phyloP scores from a whole-genome alignment of 2,888 invertebrate genomes.

The Cremastinae sp. region DNA sequence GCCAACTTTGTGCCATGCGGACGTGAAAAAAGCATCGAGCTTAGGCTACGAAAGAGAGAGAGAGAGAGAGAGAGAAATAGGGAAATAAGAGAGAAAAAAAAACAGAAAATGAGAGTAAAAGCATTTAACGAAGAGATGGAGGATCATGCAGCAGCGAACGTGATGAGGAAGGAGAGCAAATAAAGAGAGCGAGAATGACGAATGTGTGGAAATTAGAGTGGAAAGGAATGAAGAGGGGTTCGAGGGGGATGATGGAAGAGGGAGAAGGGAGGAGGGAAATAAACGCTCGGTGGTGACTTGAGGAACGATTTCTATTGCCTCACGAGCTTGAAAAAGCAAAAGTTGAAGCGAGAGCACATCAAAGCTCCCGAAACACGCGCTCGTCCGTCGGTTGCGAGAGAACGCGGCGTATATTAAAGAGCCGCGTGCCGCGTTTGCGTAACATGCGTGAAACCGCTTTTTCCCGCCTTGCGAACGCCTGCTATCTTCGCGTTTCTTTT shows the following conservation, averaged over 20 bases:
- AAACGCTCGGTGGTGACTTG: conserved; percentile 31
- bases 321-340: conserved; percentile 57
- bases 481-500: conserved; percentile 13
- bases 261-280: background rate
- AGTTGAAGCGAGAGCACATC: conserved; percentile 63
- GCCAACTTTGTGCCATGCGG: conserved; percentile 8
- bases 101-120: conserved; percentile 14
- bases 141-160: conserved; percentile 37
- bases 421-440: conserved; percentile 42
- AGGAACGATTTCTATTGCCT: conserved; percentile 44
- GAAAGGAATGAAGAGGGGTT: background rate
- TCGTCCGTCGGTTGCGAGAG: conserved; percentile 36
- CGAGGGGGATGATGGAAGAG: conserved; percentile 1
- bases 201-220: conserved; percentile 38
- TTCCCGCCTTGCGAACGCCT: conserved; percentile 57
- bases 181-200: conserved; percentile 28
- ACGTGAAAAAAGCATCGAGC: conserved; percentile 15
- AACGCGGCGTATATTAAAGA: conserved; percentile 44
- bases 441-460: conserved; percentile 64
- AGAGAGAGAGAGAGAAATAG: conserved; percentile 11
- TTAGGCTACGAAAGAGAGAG: conserved; percentile 10
- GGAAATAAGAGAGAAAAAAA: background rate
- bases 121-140: conserved; percentile 35
- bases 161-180: background rate
- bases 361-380: conserved; percentile 59